Percentiles rank a stretch among this genome's conserved stretches.
Conservation (phyloP, 1,140 invertebrate genomes). For the Leptonema lineaticorne region DNA sequence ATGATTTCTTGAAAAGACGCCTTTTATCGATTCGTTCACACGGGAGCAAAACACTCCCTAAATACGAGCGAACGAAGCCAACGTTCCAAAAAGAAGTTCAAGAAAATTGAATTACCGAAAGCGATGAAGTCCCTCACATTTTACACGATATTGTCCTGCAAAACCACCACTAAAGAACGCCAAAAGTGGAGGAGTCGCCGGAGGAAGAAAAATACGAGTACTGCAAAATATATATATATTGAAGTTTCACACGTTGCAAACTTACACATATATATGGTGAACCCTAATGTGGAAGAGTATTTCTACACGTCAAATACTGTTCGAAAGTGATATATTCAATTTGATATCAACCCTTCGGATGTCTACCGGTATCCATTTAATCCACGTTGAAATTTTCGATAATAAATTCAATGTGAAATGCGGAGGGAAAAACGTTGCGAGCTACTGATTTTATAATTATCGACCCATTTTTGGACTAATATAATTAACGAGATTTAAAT, state of each 20-base stretch:
- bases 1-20: background rate
- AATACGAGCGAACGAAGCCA: slow-evolving; percentile 9
- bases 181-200: background rate
- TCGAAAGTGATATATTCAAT: slow-evolving; percentile 11
- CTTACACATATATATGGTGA: background rate
- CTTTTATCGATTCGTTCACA: slow-evolving; percentile 9
- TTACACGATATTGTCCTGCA: slow-evolving; percentile 13
- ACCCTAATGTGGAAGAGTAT: background rate
- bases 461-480: background rate
- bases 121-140: slow-evolving; percentile 17
- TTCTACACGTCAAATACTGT: slow-evolving; percentile 1
- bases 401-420: background rate
- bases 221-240: background rate
- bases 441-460: too few relatives aligned
- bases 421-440: background rate
- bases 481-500: background rate
- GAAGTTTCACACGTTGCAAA: background rate
- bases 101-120: slow-evolving; percentile 16
- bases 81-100: slow-evolving; percentile 1
- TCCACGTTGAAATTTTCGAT: slow-evolving; percentile 4
- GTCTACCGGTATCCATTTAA: background rate
- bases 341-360: slow-evolving; percentile 6
- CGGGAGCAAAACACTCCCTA: background rate
- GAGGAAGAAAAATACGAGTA: background rate
- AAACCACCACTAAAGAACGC: background rate